Evolutionary conservation across 1,140 invertebrate species (phyloP).

Genomic region (Papilio aristodemus): DNA sequence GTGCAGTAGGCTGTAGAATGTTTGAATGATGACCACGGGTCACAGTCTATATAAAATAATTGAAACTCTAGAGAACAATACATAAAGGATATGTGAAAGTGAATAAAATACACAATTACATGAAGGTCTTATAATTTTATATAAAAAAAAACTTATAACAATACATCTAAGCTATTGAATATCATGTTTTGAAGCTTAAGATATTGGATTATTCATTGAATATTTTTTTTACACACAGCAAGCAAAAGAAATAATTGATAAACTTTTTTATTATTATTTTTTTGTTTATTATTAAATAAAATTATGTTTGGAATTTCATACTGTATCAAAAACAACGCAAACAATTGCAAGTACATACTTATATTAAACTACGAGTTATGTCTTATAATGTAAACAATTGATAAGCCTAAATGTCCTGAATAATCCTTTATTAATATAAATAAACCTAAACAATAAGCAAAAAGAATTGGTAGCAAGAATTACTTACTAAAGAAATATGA

Average conservation of each 20-base stretch:
- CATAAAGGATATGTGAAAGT: not conserved
- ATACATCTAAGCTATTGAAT: not conserved
- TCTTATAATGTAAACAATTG: not conserved
- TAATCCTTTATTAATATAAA: not conserved
- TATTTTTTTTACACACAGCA: not conserved
- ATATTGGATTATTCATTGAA: not conserved
- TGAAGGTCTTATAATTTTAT: not conserved
- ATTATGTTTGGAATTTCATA: not conserved
- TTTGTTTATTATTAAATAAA: too few species aligned
- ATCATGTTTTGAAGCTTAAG: not conserved
- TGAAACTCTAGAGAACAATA: not conserved
- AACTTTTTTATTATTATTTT: too few species aligned
- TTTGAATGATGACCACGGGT: too few species aligned
- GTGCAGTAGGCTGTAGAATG: too few species aligned
- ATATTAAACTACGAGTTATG: not conserved
- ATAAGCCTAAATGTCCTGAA: not conserved
- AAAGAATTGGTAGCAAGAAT: too few species aligned
- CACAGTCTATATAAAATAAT: not conserved
- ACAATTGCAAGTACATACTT: not conserved
- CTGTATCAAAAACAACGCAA: not conserved
- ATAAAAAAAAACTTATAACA: not conserved
- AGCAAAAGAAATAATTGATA: not conserved
- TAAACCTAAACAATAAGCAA: too few species aligned
- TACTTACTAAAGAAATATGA: too few species aligned
- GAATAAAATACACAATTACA: constrained; percentile 23